phyloP scores from a whole-genome alignment of 2,113 vertebrate species.

The Marmota monax region DNA sequence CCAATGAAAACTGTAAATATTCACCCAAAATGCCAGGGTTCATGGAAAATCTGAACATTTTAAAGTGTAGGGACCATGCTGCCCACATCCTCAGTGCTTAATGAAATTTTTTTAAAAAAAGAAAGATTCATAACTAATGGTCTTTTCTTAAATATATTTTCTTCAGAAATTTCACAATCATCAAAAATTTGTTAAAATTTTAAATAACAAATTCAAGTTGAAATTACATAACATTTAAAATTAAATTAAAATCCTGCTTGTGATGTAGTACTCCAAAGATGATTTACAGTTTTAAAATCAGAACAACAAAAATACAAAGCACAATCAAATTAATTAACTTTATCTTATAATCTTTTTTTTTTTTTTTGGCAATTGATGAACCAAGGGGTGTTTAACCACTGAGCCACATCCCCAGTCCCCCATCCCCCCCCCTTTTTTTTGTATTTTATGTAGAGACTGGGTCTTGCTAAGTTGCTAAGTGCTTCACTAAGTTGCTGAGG shows the following conservation, averaged over 20 bases:
- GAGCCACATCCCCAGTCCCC: too few species aligned
- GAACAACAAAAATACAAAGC: constrained; percentile 22
- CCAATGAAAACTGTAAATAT: background rate
- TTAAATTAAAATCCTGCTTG: background rate
- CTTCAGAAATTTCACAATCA: background rate
- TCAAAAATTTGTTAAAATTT: background rate
- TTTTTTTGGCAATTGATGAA: too few species aligned
- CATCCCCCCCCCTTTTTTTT: too few species aligned
- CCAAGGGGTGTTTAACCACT: too few species aligned
- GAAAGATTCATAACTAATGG: too few species aligned
- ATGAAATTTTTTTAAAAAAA: background rate
- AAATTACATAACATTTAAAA: background rate
- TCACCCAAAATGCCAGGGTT: background rate
- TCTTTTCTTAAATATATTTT: background rate
- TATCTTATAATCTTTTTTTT: background rate
- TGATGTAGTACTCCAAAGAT: background rate
- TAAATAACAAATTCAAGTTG: background rate
- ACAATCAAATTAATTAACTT: background rate
- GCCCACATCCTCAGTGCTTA: background rate
- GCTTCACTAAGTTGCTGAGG: too few species aligned
- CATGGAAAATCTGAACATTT: background rate
- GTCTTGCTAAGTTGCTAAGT: too few species aligned
- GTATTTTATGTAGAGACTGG: too few species aligned
- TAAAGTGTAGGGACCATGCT: background rate
- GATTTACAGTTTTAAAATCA: background rate